Percentiles rank a stretch among this genome's conserved stretches.
Evolutionary conservation across 2,888 invertebrate species (phyloP).

Genomic region (Synergus itoensis): DNA sequence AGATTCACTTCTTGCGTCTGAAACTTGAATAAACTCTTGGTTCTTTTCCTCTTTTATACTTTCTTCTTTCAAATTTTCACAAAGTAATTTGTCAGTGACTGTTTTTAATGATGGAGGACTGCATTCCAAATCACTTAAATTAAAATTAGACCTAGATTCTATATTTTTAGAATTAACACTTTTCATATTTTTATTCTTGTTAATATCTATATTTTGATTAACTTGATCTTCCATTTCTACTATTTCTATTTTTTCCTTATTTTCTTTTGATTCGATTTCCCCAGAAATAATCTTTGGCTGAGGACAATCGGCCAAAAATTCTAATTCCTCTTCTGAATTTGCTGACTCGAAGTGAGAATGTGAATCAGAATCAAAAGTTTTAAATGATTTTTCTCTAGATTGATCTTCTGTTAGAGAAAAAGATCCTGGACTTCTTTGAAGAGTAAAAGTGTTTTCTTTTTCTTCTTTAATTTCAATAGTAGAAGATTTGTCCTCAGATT

Average conservation of each 20-base stretch:
- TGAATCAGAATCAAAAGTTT: constrained; percentile 22
- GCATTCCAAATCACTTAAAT: neutral
- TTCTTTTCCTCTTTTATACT: neutral
- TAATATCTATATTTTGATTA: neutral
- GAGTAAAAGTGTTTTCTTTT: constrained; percentile 38
- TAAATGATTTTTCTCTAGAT: constrained; percentile 29
- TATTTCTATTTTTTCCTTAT: constrained; percentile 16
- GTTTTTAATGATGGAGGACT: neutral
- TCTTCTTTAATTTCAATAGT: neutral
- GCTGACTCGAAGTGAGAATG: constrained; percentile 44
- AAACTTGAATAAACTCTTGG: neutral
- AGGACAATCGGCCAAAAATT: constrained; percentile 11
- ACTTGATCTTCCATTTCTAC: neutral
- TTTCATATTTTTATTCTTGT: neutral
- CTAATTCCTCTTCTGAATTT: constrained; percentile 43
- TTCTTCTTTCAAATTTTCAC: neutral
- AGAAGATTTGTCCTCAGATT: neutral
- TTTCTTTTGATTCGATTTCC: constrained; percentile 6
- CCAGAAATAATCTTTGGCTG: neutral
- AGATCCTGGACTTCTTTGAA: constrained; percentile 53
- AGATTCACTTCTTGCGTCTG: neutral
- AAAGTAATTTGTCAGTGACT: neutral
- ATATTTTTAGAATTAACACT: neutral
- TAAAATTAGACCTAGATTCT: neutral
- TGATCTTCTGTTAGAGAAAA: constrained; percentile 45